A percentile compares a stretch with the other conserved stretches of the same genome.
Evolutionary conservation across 2,113 vertebrate genomes (phyloP).

Genomic region (Elachura formosa): DNA sequence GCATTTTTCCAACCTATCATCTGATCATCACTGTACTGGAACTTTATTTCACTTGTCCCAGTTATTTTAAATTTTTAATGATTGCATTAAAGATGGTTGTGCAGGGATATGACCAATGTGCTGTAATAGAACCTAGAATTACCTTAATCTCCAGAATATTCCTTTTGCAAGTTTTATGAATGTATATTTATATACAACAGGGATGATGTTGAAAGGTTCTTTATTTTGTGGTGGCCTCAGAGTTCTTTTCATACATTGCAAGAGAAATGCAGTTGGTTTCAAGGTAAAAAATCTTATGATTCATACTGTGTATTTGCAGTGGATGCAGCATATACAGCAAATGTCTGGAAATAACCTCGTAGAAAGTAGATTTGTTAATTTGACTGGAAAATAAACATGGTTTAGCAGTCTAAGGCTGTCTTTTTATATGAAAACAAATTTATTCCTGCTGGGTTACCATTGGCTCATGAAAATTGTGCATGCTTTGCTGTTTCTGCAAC

Average conservation of each 20-base stretch:
- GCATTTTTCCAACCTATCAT: neutral
- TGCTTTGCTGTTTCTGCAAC: neutral
- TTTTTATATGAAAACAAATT: slow-evolving; percentile 18
- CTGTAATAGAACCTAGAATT: neutral
- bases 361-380: slow-evolving; percentile 26
- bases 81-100: neutral
- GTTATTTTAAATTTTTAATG: neutral
- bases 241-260: neutral
- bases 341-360: neutral
- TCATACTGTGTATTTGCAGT: neutral
- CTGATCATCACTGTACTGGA: neutral
- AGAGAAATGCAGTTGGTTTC: neutral
- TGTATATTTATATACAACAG: neutral
- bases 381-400: slow-evolving; percentile 36
- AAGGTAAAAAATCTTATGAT: neutral
- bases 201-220: neutral
- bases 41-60: neutral
- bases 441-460: neutral
- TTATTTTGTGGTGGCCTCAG: neutral
- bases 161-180: neutral
- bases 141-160: neutral
- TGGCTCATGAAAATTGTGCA: neutral
- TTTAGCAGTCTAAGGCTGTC: neutral
- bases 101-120: neutral
- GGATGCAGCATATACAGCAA: neutral